phyloP scores from a whole-genome alignment of 2,888 invertebrate genomes.

The Lottia gigantea region DNA sequence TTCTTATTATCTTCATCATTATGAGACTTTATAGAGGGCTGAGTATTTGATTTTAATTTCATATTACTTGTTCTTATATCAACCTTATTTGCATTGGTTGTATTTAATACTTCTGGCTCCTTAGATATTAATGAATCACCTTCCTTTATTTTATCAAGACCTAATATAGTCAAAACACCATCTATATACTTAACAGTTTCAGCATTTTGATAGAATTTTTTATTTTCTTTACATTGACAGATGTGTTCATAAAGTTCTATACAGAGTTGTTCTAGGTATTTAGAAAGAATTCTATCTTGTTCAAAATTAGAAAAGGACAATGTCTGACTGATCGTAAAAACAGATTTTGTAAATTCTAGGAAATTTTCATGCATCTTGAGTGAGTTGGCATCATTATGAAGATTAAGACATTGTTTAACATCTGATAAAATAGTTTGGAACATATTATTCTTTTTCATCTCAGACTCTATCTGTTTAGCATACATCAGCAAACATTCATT shows the following conservation, averaged over 20 bases:
- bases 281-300: slow-evolving; percentile 22
- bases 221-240: background rate
- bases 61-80: no score
- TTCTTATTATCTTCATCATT: no score
- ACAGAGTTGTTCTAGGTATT: slow-evolving; percentile 26
- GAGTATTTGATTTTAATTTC: no score
- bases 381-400: slow-evolving; percentile 21
- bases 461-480: slow-evolving; percentile 17
- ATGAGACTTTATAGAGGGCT: no score
- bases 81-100: no score
- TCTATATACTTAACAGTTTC: background rate
- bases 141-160: background rate
- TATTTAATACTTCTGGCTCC: background rate
- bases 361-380: slow-evolving; percentile 28
- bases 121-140: background rate
- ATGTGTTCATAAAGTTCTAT: slow-evolving; percentile 26
- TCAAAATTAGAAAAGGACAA: slow-evolving; percentile 24
- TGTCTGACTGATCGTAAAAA: slow-evolving; percentile 27
- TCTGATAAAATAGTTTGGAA: slow-evolving; percentile 23
- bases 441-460: slow-evolving; percentile 15
- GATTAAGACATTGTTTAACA: slow-evolving; percentile 23
- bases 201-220: background rate
- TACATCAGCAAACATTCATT: slow-evolving; percentile 31
- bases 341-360: slow-evolving; percentile 26
- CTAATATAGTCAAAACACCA: background rate